Conservation (phyloP, 35 echinoderm and acorn worm species). For the Apostichopus japonicus region DNA sequence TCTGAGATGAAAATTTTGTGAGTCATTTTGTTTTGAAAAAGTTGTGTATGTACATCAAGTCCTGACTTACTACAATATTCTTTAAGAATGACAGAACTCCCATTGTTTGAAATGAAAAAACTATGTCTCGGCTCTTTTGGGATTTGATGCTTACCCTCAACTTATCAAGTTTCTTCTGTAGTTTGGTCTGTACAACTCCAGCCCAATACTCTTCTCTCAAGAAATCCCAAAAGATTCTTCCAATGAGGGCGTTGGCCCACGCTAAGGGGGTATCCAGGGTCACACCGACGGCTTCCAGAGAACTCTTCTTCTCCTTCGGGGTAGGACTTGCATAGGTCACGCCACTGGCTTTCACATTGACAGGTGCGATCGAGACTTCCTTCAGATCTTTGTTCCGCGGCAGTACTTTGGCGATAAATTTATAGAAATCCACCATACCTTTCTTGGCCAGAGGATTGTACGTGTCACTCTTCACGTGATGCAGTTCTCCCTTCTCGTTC, state of each 20-base stretch:
- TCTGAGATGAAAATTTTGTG: too few species aligned
- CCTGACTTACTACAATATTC: too few species aligned
- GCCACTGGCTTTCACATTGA: conserved; percentile 82
- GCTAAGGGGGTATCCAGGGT: conserved; percentile 69
- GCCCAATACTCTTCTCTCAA: conserved; percentile 88
- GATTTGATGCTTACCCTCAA: conserved; percentile 62
- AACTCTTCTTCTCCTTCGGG: conserved; percentile 39
- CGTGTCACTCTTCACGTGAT: conserved; percentile 58
- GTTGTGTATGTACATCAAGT: too few species aligned
- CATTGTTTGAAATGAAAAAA: too few species aligned
- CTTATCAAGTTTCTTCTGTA: conserved; percentile 93
- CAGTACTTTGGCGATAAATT: conserved; percentile 89
- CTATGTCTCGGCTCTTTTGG: background rate
- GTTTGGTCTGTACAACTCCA: conserved; percentile 73
- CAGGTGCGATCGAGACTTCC: conserved; percentile 56
- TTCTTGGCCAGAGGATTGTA: conserved; percentile 70
- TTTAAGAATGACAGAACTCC: too few species aligned
- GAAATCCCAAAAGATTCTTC: conserved; percentile 94
- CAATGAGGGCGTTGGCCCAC: conserved; percentile 92
- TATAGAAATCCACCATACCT: conserved; percentile 84
- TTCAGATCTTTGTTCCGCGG: conserved; percentile 89
- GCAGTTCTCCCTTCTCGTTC: conserved; percentile 58
- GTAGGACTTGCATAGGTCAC: conserved; percentile 87
- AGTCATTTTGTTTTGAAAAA: too few species aligned
- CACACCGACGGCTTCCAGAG: conserved; percentile 3